Evolutionary conservation across 2,113 vertebrate species (phyloP).

Genomic region (Eonycteris spelaea): DNA sequence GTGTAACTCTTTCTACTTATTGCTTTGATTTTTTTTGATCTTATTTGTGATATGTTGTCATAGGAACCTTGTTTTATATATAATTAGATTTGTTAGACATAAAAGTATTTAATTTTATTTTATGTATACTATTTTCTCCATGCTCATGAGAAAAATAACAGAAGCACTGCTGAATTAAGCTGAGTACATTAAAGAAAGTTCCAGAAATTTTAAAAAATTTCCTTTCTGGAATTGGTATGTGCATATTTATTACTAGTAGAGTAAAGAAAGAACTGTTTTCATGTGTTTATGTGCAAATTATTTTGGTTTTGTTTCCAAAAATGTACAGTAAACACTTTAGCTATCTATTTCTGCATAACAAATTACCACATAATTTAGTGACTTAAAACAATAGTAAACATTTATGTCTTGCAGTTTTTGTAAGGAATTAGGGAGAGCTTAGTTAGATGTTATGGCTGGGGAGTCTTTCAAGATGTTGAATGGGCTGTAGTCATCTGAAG

Average conservation of each 20-base stretch:
- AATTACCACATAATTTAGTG: background rate
- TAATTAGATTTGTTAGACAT: background rate
- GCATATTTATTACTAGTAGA: background rate
- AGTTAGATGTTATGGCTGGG: background rate
- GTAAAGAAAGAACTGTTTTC: conserved; percentile 7
- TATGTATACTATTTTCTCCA: background rate
- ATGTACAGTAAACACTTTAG: background rate
- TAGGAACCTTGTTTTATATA: background rate
- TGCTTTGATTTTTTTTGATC: conserved; percentile 1
- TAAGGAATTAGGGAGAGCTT: background rate
- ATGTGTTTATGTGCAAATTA: background rate
- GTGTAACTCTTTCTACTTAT: background rate
- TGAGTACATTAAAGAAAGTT: conserved; percentile 1
- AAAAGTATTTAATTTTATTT: conserved; percentile 9
- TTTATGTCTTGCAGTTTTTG: background rate
- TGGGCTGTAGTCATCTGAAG: background rate
- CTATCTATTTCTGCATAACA: conserved; percentile 30
- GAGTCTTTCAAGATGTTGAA: background rate
- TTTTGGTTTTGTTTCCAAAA: background rate
- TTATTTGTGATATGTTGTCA: background rate
- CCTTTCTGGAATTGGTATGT: background rate
- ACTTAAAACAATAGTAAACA: background rate
- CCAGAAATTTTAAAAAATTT: background rate
- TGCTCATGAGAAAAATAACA: background rate
- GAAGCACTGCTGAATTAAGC: background rate